A percentile compares a stretch with the other conserved stretches of the same genome.
Conservation (phyloP, 2,113 vertebrate species). For the Danio rerio region GRCz12tu NC_133193.1:23886501-23887000, state of each 20-base stretch:
- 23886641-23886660: conserved; percentile 25
- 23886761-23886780: neutral
- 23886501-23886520: conserved; percentile 30
- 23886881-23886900: no score
- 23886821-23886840: no score
- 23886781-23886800: conserved; percentile 3
- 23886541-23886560: neutral
- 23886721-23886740: neutral
- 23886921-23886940: no score
- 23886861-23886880: no score
- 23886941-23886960: no score
- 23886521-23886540: neutral
- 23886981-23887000: no score
- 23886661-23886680: neutral
- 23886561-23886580: neutral
- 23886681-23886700: neutral
- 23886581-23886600: conserved; percentile 29
- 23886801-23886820: neutral
- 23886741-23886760: neutral
- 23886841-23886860: no score
- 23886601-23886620: conserved; percentile 33
- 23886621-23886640: neutral
- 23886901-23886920: no score
- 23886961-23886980: no score
- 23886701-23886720: neutral